A percentile compares a stretch with the other conserved stretches of the same genome.
Conservation (phyloP, 1,140 invertebrate species). For the Drosophila equinoxialis region DNA sequence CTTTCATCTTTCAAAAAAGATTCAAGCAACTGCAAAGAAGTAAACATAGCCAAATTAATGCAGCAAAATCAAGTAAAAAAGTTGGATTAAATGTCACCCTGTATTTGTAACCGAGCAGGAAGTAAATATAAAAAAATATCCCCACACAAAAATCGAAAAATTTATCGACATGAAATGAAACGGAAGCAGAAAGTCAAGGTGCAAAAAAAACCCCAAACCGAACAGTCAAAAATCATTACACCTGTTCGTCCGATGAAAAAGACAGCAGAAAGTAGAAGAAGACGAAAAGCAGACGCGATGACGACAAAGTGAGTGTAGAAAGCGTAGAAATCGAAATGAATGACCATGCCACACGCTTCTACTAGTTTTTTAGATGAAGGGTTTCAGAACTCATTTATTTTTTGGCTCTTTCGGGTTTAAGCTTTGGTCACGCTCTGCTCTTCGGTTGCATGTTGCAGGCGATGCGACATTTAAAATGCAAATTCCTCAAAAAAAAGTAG, state of each 20-base stretch:
- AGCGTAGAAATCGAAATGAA: constrained; percentile 64
- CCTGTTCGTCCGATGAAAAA: constrained; percentile 49
- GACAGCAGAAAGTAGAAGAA: constrained; percentile 1
- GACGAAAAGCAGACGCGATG: constrained; percentile 16
- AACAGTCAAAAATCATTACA: constrained; percentile 71
- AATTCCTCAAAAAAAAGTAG: constrained; percentile 12
- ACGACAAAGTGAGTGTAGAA: constrained; percentile 68
- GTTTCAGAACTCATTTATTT: constrained; percentile 36
- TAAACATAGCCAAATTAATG: constrained; percentile 23
- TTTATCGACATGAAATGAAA: constrained; percentile 65
- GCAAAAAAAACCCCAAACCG: constrained; percentile 40
- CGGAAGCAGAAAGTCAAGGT: constrained; percentile 78
- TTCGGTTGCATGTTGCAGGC: constrained; percentile 68
- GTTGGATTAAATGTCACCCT: constrained; percentile 38
- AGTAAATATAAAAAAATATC: constrained; percentile 53
- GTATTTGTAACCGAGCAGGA: constrained; percentile 45
- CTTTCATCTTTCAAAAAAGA: constrained; percentile 6
- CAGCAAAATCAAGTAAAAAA: constrained; percentile 1
- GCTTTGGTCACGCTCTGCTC: constrained; percentile 56
- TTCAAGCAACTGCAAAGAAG: constrained; percentile 6
- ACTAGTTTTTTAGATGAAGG: constrained; percentile 42
- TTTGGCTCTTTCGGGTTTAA: constrained; percentile 17
- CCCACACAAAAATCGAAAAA: constrained; percentile 24
- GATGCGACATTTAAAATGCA: constrained; percentile 46
- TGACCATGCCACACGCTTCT: constrained; percentile 41